Evolutionary conservation across 2,797 vertebrate genomes (phyloP).

Genomic region (Phoxinus dragarum): DNA sequence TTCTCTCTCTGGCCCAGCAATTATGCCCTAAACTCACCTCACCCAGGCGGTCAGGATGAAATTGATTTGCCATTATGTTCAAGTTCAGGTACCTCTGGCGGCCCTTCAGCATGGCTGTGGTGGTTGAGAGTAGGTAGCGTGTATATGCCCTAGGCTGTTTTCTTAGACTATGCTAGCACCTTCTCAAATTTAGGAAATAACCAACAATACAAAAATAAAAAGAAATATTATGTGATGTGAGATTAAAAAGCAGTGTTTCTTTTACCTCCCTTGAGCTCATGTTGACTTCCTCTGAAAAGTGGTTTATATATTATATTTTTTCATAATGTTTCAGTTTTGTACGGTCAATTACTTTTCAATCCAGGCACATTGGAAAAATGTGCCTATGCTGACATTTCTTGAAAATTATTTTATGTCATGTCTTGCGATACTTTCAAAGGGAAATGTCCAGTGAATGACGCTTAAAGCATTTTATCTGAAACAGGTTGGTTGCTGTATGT

Average conservation of each 20-base stretch:
- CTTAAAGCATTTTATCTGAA: not conserved
- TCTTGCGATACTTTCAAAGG: not conserved
- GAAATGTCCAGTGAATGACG: not conserved
- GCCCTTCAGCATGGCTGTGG: constrained; percentile 64
- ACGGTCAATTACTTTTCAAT: not conserved
- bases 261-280: not conserved
- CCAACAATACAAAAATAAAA: not conserved
- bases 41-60: constrained; percentile 73
- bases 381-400: not conserved
- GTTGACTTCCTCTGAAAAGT: not conserved
- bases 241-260: not conserved
- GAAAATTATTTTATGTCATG: not conserved
- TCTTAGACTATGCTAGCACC: constrained; percentile 29
- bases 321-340: not conserved
- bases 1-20: constrained; percentile 62
- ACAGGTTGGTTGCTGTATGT: no score
- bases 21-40: constrained; percentile 77
- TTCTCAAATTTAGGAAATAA: not conserved
- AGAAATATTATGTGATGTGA: not conserved
- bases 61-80: constrained; percentile 80
- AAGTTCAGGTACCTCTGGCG: constrained; percentile 69
- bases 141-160: constrained; percentile 56
- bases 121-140: constrained; percentile 48
- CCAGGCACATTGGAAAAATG: not conserved
- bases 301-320: not conserved